A percentile compares a stretch with the other conserved stretches of the same genome.
These are phyloP conservation scores for Drosophila mettleri DNA, from an alignment of 2,888 invertebrate species.

Conservation along the genomic window DNA sequence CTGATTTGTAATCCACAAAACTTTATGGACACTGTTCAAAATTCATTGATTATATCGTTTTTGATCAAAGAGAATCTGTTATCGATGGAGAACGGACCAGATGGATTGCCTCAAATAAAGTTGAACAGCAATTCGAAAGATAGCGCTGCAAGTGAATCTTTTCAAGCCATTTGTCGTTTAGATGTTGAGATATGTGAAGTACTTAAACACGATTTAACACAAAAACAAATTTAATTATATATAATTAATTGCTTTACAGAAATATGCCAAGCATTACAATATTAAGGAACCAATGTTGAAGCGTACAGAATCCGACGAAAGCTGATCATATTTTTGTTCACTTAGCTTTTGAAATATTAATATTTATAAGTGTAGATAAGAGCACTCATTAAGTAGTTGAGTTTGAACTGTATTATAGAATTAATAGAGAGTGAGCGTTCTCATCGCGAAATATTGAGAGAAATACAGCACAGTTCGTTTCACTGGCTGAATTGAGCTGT, in stretches of 20 bases:
- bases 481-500: background rate
- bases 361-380: background rate
- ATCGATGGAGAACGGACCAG: conserved; percentile 84
- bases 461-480: background rate
- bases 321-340: background rate
- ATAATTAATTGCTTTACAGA: conserved; percentile 51
- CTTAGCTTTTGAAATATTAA: background rate
- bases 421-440: background rate
- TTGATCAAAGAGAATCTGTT: conserved; percentile 86
- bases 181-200: conserved; percentile 74
- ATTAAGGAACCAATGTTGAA: conserved; percentile 71
- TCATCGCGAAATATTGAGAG: background rate
- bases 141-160: conserved; percentile 46
- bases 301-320: conserved; percentile 26
- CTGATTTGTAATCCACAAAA: conserved; percentile 86
- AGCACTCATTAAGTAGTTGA: background rate
- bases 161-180: conserved; percentile 77
- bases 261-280: conserved; percentile 74
- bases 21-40: conserved; percentile 87
- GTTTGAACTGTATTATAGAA: no score
- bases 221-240: background rate
- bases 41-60: conserved; percentile 87
- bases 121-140: conserved; percentile 53
- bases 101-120: conserved; percentile 76
- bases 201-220: conserved; percentile 42